Conservation (phyloP, 2,888 invertebrate genomes). For the Eilema depressum region DNA sequence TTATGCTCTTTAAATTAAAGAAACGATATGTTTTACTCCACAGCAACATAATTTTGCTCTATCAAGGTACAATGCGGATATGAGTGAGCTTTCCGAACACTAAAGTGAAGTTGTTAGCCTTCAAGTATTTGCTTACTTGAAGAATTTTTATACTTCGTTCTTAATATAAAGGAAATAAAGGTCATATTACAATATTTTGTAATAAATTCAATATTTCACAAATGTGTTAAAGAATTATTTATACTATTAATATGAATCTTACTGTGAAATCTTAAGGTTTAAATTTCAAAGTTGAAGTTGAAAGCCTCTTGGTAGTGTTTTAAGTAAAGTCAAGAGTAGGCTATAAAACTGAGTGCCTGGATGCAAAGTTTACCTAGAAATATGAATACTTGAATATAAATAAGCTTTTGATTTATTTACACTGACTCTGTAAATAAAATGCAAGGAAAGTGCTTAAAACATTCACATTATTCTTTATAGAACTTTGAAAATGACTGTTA, state of each 20-base stretch:
- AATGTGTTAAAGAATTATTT: slow-evolving; percentile 28
- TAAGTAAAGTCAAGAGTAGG: slow-evolving; percentile 26
- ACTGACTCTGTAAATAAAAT: slow-evolving; percentile 15
- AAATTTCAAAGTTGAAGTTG: slow-evolving; percentile 12
- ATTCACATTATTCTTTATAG: not conserved
- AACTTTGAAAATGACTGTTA: not conserved
- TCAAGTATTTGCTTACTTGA: slow-evolving; percentile 63
- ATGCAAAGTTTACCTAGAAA: slow-evolving; percentile 34
- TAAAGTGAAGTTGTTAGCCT: slow-evolving; percentile 77
- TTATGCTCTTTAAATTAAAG: slow-evolving; percentile 51
- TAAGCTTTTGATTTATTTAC: slow-evolving; percentile 27
- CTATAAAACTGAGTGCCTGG: slow-evolving; percentile 37
- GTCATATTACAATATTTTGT: slow-evolving; percentile 19
- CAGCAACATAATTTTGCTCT: slow-evolving; percentile 48
- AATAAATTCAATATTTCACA: slow-evolving; percentile 24
- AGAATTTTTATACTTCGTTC: slow-evolving; percentile 37
- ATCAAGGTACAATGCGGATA: slow-evolving; percentile 73
- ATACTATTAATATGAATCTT: slow-evolving; percentile 15
- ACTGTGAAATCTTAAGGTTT: slow-evolving; percentile 15
- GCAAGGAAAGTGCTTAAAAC: not conserved
- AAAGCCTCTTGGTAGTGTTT: slow-evolving; percentile 36
- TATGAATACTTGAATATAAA: slow-evolving; percentile 34
- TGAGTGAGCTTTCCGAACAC: slow-evolving; percentile 74
- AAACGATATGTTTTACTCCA: slow-evolving; percentile 30
- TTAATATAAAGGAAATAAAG: slow-evolving; percentile 28